A percentile compares a stretch with the other conserved stretches of the same genome.
These are phyloP conservation scores for Neuroscelio doddi DNA, from an alignment of 2,888 invertebrate genomes.

Conservation along the genomic window DNA sequence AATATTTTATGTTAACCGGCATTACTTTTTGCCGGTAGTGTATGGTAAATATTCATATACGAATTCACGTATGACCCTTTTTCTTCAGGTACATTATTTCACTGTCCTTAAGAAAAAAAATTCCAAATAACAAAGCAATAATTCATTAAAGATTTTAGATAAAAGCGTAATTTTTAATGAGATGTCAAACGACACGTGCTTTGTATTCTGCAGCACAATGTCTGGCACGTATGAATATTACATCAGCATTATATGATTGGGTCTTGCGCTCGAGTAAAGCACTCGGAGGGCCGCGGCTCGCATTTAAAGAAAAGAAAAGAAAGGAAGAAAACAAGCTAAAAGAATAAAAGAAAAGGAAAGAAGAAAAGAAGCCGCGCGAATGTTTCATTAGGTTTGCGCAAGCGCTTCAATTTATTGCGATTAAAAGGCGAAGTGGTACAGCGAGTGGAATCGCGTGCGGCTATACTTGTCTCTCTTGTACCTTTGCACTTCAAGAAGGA, in stretches of 20 bases:
- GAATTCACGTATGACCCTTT: too few relatives aligned
- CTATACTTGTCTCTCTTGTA: too few relatives aligned
- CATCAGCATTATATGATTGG: slow-evolving; percentile 28
- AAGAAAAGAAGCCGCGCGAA: slow-evolving; percentile 43
- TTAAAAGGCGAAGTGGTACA: slow-evolving; percentile 48
- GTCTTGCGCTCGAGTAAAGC: slow-evolving; percentile 32
- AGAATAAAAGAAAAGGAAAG: slow-evolving; percentile 43
- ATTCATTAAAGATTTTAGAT: too few relatives aligned
- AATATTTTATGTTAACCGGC: too few relatives aligned
- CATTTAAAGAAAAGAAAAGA: slow-evolving; percentile 35
- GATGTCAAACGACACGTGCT: slow-evolving; percentile 1
- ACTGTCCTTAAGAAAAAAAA: too few relatives aligned
- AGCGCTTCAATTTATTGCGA: slow-evolving; percentile 55
- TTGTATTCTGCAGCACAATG: slow-evolving; percentile 15
- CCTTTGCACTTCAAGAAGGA: too few relatives aligned
- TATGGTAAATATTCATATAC: too few relatives aligned
- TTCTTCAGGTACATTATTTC: too few relatives aligned
- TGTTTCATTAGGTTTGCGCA: slow-evolving; percentile 59
- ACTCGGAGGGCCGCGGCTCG: slow-evolving; percentile 28
- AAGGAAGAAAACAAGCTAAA: slow-evolving; percentile 33
- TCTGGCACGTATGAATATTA: slow-evolving; percentile 27
- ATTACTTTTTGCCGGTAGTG: too few relatives aligned
- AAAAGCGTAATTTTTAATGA: background rate
- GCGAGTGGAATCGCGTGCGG: slow-evolving; percentile 42
- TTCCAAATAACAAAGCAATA: too few relatives aligned